Evolutionary conservation across 1,140 invertebrate genomes (phyloP), one percentile per base, ranked within the genome.

Genomic region (Argopecten irradians): DNA sequence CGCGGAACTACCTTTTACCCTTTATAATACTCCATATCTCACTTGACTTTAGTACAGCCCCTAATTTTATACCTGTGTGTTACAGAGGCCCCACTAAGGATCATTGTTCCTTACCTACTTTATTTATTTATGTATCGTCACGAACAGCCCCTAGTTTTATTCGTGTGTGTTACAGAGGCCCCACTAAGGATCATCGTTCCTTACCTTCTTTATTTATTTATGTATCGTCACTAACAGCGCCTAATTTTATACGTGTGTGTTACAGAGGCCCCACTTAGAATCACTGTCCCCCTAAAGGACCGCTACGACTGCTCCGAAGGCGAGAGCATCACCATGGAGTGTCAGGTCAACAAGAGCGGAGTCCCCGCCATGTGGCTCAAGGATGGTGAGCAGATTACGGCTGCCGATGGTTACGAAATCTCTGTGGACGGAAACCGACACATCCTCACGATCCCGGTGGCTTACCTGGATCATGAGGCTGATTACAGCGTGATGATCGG

Each of bases 331-430:
- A 93, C 92, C 55, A 91, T 94, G 88, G 90, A 92, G 11, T 95
- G 95, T 92, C 94, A 95, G 91, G 89, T 95, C 28, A 93, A 99
- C 98, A 41, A 98, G 97, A 89, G 99, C 98, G 11, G 97, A 96
- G n/a, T 93, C 11, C 92, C 93, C 14, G 97, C 99, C 89, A 97
- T 97, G 93, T 99, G 99, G 99, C 97, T 97, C 14, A 98, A 98
- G 93, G 97, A 98, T 93, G 97, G 97, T 19, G 91, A 92, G 87
- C 90, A 93, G 55, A 92, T 94, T 83, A 92, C 92, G 11, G 86
- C 92, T 36, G 91, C 91, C 34, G 92, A 94, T 85, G 93, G 92
- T 22, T 93, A 92, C 82, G 92, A 94, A 87, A 93, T 95, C 39
- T 91, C 90, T 82, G 92, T 93, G n/a, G 94, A 95, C 87, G 93